Percentiles rank a stretch among this genome's conserved stretches.
Conservation (phyloP, 2,888 invertebrate species). For the Timema cristinae region DNA sequence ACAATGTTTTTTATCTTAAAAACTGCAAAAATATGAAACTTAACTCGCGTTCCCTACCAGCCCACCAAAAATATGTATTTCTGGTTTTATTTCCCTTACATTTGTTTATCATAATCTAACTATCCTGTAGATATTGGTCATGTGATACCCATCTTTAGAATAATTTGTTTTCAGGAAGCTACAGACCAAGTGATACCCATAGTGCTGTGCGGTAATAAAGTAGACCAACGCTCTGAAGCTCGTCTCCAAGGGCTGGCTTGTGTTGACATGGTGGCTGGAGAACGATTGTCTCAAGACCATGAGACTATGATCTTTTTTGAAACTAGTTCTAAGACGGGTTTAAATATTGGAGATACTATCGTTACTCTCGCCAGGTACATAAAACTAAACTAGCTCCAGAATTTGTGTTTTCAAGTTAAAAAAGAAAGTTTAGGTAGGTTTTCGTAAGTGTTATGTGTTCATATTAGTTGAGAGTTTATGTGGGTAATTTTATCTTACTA, state of each 20-base stretch:
- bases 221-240: constrained; percentile 49
- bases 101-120: no score
- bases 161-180: constrained; percentile 45
- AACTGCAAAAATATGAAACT: no score
- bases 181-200: constrained; percentile 52
- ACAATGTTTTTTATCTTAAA: no score
- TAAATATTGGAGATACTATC: constrained; percentile 43
- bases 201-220: constrained; percentile 56
- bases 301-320: constrained; percentile 43
- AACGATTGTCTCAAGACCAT: constrained; percentile 45
- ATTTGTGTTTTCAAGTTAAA: background rate
- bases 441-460: no score
- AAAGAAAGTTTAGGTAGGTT: no score
- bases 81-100: no score
- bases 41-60: no score
- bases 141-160: background rate
- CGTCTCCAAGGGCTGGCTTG: constrained; percentile 38
- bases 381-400: background rate
- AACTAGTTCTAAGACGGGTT: constrained; percentile 45
- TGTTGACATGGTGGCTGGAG: constrained; percentile 45
- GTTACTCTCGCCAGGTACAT: constrained; percentile 43
- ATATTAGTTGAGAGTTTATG: background rate
- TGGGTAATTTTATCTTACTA: background rate
- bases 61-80: no score
- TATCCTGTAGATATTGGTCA: background rate